Base-by-base conservation (phyloP, 2,888 invertebrate genomes). In the Apodemia hepburni region DNA sequence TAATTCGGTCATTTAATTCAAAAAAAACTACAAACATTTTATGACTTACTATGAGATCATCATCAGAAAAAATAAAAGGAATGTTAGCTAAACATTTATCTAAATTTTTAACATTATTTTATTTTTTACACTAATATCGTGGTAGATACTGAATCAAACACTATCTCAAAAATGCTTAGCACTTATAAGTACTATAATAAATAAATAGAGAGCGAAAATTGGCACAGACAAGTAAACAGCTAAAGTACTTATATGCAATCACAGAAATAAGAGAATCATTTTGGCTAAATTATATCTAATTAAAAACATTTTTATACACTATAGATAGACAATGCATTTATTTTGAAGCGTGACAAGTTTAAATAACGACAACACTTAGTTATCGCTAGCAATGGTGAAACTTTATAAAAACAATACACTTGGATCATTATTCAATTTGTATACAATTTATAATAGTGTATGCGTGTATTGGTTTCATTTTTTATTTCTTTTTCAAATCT, bases 211-310 rank as follows among this genome's bases (percentile, higher is more conserved):
- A 54, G 27, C 54, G 27, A 54, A 27, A 27, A 22, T 54, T 54
- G 54, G 54, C 54, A 54, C 54, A 22, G 27, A 54, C 22, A 54
- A 54, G 54, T 54, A 54, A 33, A 8, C 51, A 51, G 11, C 54
- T 54, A 54, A 5, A 54, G 54, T 54, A 54, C 12, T 18, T 54
- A 54, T 22, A 18, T 42, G 42, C 54, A 54, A 54, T 54, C 54
- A 54, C 54, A 54, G 54, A 54, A 54, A 12, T 27, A 54, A 54
- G 12, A 51, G 18, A 54, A 54, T 54, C 54, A 27, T 22, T 54
- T 54, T 54, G 54, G 54, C 54, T 54, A 54, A 18, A 27, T 54
- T 27, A 27, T 18, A 54, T 54, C 54, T 54, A 54, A 22, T 15
- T 2, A 1, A 27, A 54, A 18, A 54, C 27, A 54, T 54, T 42